Percentiles rank a stretch among this genome's conserved stretches.
phyloP scores from a whole-genome alignment of 2,888 invertebrate genomes.

The Amphipoea oculea region DNA sequence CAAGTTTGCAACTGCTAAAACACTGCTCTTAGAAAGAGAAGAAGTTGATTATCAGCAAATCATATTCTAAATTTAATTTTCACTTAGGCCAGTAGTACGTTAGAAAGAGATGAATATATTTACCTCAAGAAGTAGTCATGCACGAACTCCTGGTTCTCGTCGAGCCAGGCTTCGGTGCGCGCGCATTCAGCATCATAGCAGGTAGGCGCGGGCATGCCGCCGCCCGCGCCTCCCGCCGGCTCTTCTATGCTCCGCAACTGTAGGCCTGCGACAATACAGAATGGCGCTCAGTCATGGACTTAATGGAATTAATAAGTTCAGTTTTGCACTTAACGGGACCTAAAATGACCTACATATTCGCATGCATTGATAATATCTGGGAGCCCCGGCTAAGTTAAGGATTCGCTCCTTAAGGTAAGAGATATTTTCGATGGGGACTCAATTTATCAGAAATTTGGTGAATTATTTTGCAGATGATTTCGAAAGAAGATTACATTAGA shows the following conservation, averaged over 20 bases:
- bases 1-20: neutral
- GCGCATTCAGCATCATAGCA: constrained; percentile 96
- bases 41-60: neutral
- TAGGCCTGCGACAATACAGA: constrained; percentile 92
- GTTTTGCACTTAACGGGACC: neutral
- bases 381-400: neutral
- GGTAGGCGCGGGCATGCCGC: constrained; percentile 92
- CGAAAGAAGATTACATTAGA: neutral
- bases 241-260: constrained; percentile 96
- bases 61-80: neutral
- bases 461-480: neutral
- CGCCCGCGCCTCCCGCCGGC: constrained; percentile 92
- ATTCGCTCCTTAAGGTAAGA: neutral
- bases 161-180: constrained; percentile 98
- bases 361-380: neutral
- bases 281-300: constrained; percentile 63
- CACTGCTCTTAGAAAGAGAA: neutral
- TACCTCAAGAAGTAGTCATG: constrained; percentile 98
- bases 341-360: neutral
- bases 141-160: constrained; percentile 98
- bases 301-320: neutral
- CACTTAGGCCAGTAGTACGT: neutral
- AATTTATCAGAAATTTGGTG: neutral
- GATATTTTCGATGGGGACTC: neutral
- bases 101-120: constrained; percentile 59